Conservation (phyloP, 1,140 invertebrate species). For the Tetragonula clypearis region DNA sequence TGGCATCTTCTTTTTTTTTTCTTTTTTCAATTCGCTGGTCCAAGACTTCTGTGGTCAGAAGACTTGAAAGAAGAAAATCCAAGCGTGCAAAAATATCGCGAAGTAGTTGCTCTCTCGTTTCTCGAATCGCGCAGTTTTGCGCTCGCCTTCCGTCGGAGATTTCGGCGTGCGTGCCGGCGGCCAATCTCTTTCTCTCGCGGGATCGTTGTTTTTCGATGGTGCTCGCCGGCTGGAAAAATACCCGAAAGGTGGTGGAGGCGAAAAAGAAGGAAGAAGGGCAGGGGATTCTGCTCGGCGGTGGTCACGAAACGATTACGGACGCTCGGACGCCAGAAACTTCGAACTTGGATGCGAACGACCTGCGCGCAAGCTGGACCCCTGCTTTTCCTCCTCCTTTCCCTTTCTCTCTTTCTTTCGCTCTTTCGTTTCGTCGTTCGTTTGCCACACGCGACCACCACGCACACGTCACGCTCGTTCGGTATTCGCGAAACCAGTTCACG, state of each 20-base stretch:
- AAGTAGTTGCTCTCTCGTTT: too few relatives aligned
- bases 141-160: neutral
- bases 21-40: too few relatives aligned
- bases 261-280: conserved; percentile 39
- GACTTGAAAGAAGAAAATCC: too few relatives aligned
- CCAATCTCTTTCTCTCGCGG: conserved; percentile 35
- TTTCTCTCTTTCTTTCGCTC: conserved; percentile 28
- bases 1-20: too few relatives aligned
- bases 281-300: conserved; percentile 56
- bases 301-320: conserved; percentile 68
- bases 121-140: neutral
- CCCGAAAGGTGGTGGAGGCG: neutral
- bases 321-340: conserved; percentile 64
- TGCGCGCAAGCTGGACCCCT: conserved; percentile 44
- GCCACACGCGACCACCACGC: conserved; percentile 15
- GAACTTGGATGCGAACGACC: conserved; percentile 74
- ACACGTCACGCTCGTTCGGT: conserved; percentile 48
- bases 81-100: neutral
- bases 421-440: conserved; percentile 26
- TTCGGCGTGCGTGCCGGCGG: conserved; percentile 32
- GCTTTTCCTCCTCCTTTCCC: conserved; percentile 30
- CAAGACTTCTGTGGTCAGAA: too few relatives aligned
- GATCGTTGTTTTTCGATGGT: conserved; percentile 21
- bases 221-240: conserved; percentile 2
- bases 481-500: conserved; percentile 76